A percentile compares a stretch with the other conserved stretches of the same genome.
Evolutionary conservation across 2,113 vertebrate species (phyloP).

Genomic region (Patagioenas fasciata): DNA sequence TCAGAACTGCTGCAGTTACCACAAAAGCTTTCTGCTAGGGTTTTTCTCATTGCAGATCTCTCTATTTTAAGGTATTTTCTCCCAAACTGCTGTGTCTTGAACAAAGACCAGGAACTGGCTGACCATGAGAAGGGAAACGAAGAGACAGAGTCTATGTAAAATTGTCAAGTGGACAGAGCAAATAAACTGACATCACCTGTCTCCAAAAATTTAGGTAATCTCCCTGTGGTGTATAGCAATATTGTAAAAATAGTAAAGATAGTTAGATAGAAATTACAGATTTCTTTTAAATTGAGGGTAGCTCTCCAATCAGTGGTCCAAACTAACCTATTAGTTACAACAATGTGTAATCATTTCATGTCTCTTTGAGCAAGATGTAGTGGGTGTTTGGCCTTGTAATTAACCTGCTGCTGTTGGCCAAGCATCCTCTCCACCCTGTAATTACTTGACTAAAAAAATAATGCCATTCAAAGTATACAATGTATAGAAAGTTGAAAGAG

Average conservation of each 20-base stretch:
- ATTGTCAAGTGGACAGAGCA: background rate
- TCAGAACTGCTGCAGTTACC: background rate
- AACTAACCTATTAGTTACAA: conserved; percentile 6
- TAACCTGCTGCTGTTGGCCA: conserved; percentile 40
- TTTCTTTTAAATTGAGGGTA: background rate
- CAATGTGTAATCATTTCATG: background rate
- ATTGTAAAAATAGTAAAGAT: background rate
- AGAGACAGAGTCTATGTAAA: background rate
- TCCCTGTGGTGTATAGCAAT: background rate
- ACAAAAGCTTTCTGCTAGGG: background rate
- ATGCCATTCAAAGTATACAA: background rate
- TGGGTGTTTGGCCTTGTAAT: conserved; percentile 47
- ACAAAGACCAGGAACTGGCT: background rate
- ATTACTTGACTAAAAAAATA: conserved; percentile 51
- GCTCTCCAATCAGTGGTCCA: background rate
- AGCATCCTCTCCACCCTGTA: background rate
- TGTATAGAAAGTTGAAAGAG: conserved; percentile 28
- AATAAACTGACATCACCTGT: background rate
- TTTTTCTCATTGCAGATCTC: background rate
- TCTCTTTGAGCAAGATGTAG: conserved; percentile 31
- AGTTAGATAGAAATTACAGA: background rate
- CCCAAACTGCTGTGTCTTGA: background rate
- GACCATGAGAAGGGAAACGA: background rate
- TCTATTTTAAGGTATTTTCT: background rate
- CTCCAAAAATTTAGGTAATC: background rate